A percentile compares a stretch with the other conserved stretches of the same genome.
Conservation (phyloP, 1,140 invertebrate species). For the Drosophila takahashii region DNA sequence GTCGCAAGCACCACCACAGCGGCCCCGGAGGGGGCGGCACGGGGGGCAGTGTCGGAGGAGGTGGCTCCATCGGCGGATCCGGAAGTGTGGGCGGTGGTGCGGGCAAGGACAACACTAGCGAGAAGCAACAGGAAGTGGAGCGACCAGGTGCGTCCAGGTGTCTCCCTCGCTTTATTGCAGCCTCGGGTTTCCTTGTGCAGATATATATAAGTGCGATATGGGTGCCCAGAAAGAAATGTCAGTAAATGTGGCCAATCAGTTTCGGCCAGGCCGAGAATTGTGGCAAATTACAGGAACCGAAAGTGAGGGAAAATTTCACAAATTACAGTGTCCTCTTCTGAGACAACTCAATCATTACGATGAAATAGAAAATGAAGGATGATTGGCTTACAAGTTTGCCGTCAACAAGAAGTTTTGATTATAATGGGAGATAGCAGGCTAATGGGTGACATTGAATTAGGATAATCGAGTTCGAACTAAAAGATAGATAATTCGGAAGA, state of each 20-base stretch:
- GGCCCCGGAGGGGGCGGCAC: constrained; percentile 51
- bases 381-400: constrained; percentile 21
- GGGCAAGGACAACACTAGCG: constrained; percentile 65
- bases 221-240: constrained; percentile 1
- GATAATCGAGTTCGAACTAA: constrained; percentile 2
- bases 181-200: constrained; percentile 2
- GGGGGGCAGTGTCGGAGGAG: constrained; percentile 7
- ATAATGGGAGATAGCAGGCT: constrained; percentile 12
- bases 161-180: constrained; percentile 5
- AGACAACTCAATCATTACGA: constrained; percentile 8
- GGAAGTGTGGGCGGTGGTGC: constrained; percentile 40
- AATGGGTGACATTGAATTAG: constrained; percentile 19
- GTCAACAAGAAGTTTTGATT: constrained; percentile 28
- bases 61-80: constrained; percentile 30
- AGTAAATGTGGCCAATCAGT: constrained; percentile 49
- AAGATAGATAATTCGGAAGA: not conserved
- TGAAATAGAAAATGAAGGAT: constrained; percentile 28
- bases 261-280: constrained; percentile 24
- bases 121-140: constrained; percentile 75
- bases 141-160: constrained; percentile 72
- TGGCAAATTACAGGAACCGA: constrained; percentile 50
- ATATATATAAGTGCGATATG: constrained; percentile 43
- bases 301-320: constrained; percentile 8
- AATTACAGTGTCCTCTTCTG: constrained; percentile 36
- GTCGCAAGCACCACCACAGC: constrained; percentile 91